phyloP scores from a whole-genome alignment of 2,888 invertebrate genomes.

The Gastrophysa polygoni region DNA sequence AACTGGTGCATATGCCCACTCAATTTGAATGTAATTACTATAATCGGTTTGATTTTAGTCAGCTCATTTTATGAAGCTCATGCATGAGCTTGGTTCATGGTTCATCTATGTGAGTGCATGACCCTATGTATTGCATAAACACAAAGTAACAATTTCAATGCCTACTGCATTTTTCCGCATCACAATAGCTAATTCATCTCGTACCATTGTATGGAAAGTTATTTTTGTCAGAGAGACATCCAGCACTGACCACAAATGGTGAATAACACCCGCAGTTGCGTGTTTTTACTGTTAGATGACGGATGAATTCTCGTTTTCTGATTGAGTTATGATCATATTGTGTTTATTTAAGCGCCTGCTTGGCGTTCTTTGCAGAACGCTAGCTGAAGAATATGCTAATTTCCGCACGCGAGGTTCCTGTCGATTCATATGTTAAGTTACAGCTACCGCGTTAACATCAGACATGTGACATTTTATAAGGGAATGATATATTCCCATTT shows the following conservation, averaged over 20 bases:
- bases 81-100: too few relatives aligned
- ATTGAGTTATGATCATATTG: conserved; percentile 42
- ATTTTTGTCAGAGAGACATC: conserved; percentile 34
- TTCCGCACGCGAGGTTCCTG: conserved; percentile 29
- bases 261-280: conserved; percentile 41
- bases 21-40: too few relatives aligned
- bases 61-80: too few relatives aligned
- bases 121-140: conserved; percentile 1
- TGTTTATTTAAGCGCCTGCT: conserved; percentile 32
- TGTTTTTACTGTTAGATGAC: conserved; percentile 41
- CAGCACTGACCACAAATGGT: conserved; percentile 38
- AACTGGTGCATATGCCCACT: too few relatives aligned
- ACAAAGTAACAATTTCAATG: conserved; percentile 23
- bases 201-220: conserved; percentile 40
- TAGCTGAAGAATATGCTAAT: conserved; percentile 38
- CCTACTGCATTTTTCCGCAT: conserved; percentile 26
- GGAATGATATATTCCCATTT: too few relatives aligned
- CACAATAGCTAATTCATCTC: conserved; percentile 33
- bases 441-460: conserved; percentile 18
- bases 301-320: conserved; percentile 41
- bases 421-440: conserved; percentile 35
- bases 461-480: neutral
- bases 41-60: too few relatives aligned
- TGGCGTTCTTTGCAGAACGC: conserved; percentile 23
- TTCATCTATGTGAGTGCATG: neutral